These are phyloP conservation scores for Mellilla xanthometata DNA, from an alignment of 2,888 invertebrate species.

Conservation along the genomic window DNA sequence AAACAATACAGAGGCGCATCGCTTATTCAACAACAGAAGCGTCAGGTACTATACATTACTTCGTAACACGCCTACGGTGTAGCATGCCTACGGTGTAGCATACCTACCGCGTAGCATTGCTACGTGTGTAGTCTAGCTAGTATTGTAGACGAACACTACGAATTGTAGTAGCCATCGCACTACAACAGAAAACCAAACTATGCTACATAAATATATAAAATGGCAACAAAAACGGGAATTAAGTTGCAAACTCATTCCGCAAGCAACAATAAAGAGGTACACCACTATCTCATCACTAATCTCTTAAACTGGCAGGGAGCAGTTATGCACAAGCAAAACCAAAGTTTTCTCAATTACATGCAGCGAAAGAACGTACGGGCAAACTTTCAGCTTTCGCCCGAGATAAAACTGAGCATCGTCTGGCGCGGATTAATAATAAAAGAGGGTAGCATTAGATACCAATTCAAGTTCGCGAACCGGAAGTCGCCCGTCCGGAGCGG, in stretches of 20 bases:
- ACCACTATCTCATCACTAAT: constrained; percentile 43
- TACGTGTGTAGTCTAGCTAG: no score
- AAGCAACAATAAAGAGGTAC: constrained; percentile 30
- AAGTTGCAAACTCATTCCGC: constrained; percentile 24
- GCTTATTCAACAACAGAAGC: no score
- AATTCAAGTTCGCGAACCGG: constrained; percentile 23
- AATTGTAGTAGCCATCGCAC: no score
- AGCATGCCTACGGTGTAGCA: no score
- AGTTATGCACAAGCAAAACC: constrained; percentile 48
- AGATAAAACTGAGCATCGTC: constrained; percentile 66
- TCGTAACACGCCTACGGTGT: no score
- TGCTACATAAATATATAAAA: constrained; percentile 25
- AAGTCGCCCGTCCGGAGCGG: constrained; percentile 8
- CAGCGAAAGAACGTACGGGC: constrained; percentile 58
- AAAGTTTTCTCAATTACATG: constrained; percentile 70
- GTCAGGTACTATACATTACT: no score
- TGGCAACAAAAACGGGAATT: constrained; percentile 2
- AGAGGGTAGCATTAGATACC: constrained; percentile 44
- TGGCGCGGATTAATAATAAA: constrained; percentile 67
- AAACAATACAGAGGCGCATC: no score
- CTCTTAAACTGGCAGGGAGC: constrained; percentile 44
- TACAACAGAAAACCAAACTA: no score
- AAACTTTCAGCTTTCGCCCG: constrained; percentile 66
- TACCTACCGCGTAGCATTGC: no score
- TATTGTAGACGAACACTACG: no score